phyloP scores from a whole-genome alignment of 2,888 invertebrate genomes.

The Oscheius sp. region DNA sequence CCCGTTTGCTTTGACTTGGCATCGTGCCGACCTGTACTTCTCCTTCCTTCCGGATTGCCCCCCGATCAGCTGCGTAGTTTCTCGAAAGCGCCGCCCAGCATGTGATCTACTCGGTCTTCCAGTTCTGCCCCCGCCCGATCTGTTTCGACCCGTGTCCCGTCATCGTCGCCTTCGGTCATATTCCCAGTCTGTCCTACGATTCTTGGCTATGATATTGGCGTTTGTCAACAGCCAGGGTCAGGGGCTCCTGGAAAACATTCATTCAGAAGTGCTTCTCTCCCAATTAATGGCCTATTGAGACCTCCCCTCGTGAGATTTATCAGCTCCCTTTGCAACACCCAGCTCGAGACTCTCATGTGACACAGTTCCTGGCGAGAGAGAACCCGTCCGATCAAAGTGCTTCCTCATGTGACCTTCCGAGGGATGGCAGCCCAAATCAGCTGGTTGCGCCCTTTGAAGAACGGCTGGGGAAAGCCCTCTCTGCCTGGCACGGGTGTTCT shows the following conservation, averaged over 20 bases:
- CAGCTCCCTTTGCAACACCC: neutral
- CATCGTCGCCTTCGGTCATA: neutral
- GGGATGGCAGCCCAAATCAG: neutral
- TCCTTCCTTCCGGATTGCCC: neutral
- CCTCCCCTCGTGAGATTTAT: neutral
- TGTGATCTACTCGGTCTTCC: slow-evolving; percentile 30
- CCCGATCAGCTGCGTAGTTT: slow-evolving; percentile 19
- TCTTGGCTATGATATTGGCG: too few species aligned
- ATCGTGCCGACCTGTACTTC: slow-evolving; percentile 9
- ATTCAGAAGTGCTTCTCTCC: too few species aligned
- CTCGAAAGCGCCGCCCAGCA: slow-evolving; percentile 2
- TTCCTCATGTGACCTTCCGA: neutral
- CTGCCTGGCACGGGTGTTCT: slow-evolving; percentile 30
- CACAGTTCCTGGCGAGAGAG: slow-evolving; percentile 12
- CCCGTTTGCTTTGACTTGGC: neutral
- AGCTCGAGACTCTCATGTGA: slow-evolving; percentile 9
- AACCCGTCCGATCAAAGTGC: neutral
- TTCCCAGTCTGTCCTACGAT: neutral
- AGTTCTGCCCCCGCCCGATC: slow-evolving; percentile 11
- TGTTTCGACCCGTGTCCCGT: neutral
- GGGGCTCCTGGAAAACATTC: too few species aligned
- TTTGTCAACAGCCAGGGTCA: too few species aligned
- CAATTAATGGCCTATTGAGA: too few species aligned
- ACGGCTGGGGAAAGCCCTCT: slow-evolving; percentile 25
- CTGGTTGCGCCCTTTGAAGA: slow-evolving; percentile 14